These are phyloP conservation scores for Spodoptera littoralis DNA, from an alignment of 2,888 invertebrate genomes.

Conservation along the genomic window DNA sequence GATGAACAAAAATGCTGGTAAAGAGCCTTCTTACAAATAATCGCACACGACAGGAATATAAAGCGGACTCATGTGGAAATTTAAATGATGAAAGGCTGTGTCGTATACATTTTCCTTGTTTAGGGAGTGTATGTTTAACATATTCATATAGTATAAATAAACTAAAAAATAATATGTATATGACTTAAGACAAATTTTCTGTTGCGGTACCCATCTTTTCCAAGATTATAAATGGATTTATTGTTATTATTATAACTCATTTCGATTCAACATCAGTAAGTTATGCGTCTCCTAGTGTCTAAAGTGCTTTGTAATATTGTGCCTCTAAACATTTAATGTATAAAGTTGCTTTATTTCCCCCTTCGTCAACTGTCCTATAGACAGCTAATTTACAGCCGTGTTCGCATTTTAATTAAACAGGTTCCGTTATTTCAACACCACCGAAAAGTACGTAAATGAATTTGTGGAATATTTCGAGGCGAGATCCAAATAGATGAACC, in stretches of 20 bases:
- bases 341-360: slow-evolving; percentile 27
- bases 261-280: too few relatives aligned
- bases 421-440: slow-evolving; percentile 51
- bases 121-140: too few relatives aligned
- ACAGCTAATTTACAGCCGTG: slow-evolving; percentile 65
- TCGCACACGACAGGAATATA: too few relatives aligned
- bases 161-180: too few relatives aligned
- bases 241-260: too few relatives aligned
- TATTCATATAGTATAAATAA: too few relatives aligned
- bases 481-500: slow-evolving; percentile 9
- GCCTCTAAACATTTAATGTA: background rate
- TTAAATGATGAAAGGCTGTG: too few relatives aligned
- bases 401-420: slow-evolving; percentile 70
- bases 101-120: too few relatives aligned
- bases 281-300: slow-evolving; percentile 1
- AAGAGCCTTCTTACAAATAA: background rate
- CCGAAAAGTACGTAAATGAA: slow-evolving; percentile 27
- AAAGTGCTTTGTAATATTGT: background rate
- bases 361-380: slow-evolving; percentile 59
- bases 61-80: too few relatives aligned
- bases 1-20: slow-evolving; percentile 22
- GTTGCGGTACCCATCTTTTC: background rate
- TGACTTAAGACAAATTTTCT: background rate
- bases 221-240: background rate
- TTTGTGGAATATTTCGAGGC: slow-evolving; percentile 16